phyloP scores from a whole-genome alignment of 2,113 vertebrate genomes.

The Aix galericulata region DNA sequence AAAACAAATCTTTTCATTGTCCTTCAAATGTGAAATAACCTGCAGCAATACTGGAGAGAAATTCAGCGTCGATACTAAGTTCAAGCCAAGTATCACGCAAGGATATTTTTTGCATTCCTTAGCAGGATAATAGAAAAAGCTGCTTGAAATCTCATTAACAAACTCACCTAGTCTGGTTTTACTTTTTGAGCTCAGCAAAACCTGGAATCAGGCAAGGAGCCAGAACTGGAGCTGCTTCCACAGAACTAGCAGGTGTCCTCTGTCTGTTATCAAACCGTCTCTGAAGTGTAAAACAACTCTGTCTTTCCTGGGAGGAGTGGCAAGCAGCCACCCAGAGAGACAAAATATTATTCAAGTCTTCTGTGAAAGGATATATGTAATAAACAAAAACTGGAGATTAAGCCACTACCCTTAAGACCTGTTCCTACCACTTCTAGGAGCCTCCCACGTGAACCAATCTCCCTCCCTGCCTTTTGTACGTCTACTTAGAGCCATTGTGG shows the following conservation, averaged over 20 bases:
- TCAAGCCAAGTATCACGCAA: not conserved
- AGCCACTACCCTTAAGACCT: not conserved
- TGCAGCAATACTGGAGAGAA: not conserved
- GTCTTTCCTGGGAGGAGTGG: not conserved
- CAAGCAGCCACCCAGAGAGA: not conserved
- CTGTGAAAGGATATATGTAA: not conserved
- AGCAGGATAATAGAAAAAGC: not conserved
- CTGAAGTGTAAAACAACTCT: not conserved
- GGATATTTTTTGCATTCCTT: not conserved
- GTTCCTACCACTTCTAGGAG: not conserved
- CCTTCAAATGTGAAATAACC: not conserved
- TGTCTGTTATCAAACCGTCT: fast-evolving
- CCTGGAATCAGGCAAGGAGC: not conserved
- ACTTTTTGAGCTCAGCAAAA: not conserved
- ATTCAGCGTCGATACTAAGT: not conserved
- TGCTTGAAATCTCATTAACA: not conserved
- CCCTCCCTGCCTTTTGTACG: not conserved
- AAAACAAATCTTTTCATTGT: not conserved
- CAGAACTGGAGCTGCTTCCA: not conserved
- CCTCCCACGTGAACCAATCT: not conserved
- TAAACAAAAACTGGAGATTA: not conserved
- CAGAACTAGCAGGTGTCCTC: not conserved
- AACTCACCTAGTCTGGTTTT: not conserved
- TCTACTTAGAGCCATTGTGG: not conserved
- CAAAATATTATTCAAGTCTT: not conserved